A percentile compares a stretch with the other conserved stretches of the same genome.
Conservation (phyloP, 2,113 vertebrate genomes). For the Turdus rufiventris region DNA sequence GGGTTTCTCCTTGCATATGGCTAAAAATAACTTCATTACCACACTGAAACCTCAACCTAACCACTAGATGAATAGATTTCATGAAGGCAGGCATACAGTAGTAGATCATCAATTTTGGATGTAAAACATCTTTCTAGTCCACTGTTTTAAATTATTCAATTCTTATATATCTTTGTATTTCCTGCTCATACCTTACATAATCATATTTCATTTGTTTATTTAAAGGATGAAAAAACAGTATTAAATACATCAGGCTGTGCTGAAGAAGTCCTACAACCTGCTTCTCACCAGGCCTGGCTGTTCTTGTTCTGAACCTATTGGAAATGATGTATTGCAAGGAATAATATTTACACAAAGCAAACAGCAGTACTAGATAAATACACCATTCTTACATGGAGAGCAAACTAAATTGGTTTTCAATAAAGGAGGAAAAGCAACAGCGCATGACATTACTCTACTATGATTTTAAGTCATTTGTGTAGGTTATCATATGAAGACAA, state of each 20-base stretch:
- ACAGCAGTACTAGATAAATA: not conserved
- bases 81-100: not conserved
- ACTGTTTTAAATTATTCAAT: not conserved
- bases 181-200: not conserved
- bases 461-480: not conserved
- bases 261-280: not conserved
- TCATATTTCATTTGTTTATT: not conserved
- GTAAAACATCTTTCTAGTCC: not conserved
- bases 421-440: not conserved
- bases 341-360: not conserved
- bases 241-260: not conserved
- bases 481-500: not conserved
- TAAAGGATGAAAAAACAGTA: not conserved
- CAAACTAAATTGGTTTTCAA: not conserved
- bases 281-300: not conserved
- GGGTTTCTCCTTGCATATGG: not conserved
- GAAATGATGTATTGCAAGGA: not conserved
- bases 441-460: not conserved
- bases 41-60: not conserved
- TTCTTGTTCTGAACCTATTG: not conserved
- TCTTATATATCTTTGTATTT: not conserved
- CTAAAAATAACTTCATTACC: not conserved
- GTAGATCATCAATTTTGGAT: not conserved
- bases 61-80: not conserved
- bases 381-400: not conserved